These are phyloP conservation scores for Matsumyia berberina DNA, from an alignment of 2,888 invertebrate species.

Conservation along the genomic window DNA sequence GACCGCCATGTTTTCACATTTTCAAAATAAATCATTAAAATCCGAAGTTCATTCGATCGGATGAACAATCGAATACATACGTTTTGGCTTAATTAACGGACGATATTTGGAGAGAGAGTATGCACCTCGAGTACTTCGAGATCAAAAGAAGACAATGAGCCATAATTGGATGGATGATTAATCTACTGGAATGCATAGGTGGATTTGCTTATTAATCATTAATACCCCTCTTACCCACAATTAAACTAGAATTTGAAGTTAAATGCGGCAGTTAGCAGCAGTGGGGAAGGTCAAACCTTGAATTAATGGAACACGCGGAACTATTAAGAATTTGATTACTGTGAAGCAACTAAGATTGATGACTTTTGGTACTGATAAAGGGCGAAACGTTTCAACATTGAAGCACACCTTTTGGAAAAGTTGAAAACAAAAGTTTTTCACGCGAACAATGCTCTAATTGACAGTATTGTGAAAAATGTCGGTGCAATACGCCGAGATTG, in stretches of 20 bases:
- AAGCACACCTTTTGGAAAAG: conserved; percentile 8
- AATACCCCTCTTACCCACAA: neutral
- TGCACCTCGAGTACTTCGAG: conserved; percentile 1
- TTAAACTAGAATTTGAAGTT: conserved; percentile 21
- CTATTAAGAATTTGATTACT: conserved; percentile 10
- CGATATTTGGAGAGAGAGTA: conserved; percentile 1
- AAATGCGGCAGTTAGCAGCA: conserved; percentile 11
- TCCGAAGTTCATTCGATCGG: neutral
- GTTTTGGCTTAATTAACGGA: neutral
- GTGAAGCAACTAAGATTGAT: conserved; percentile 16
- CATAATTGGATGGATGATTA: conserved; percentile 9
- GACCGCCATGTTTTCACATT: conserved; percentile 11
- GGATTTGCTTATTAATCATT: conserved; percentile 9
- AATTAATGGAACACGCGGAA: conserved; percentile 17
- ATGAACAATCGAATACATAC: neutral
- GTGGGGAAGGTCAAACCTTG: conserved; percentile 16
- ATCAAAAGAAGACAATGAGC: neutral
- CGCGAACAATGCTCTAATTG: conserved; percentile 9
- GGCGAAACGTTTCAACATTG: conserved; percentile 5
- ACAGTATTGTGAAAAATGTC: conserved; percentile 4
- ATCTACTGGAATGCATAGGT: conserved; percentile 3
- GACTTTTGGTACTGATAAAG: neutral
- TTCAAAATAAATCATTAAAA: conserved; percentile 10
- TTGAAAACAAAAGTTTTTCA: neutral
- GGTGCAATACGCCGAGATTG: neutral